Evolutionary conservation across 2,888 invertebrate species (phyloP).

Genomic region (Heliconius erato): DNA sequence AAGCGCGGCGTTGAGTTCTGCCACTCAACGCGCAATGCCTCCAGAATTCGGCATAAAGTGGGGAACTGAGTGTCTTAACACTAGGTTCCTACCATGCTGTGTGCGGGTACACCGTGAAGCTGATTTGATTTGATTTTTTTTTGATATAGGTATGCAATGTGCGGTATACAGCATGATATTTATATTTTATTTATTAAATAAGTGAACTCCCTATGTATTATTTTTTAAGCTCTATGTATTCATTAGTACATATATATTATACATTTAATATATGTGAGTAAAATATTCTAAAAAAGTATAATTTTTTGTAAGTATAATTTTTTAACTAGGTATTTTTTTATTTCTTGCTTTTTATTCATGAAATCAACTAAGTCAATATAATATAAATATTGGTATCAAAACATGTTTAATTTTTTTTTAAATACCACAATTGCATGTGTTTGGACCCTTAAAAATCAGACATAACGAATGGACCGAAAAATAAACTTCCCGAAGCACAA

Average conservation of each 20-base stretch:
- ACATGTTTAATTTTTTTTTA: not conserved
- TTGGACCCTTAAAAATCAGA: slow-evolving; percentile 48
- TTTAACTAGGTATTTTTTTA: too few species aligned
- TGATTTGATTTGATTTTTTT: too few species aligned
- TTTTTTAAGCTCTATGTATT: not conserved
- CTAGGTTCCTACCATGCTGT: too few species aligned
- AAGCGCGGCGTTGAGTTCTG: too few species aligned
- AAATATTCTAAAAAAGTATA: too few species aligned
- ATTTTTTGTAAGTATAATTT: not conserved
- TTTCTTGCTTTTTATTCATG: too few species aligned
- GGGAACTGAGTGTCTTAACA: too few species aligned
- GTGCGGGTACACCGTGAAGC: too few species aligned
- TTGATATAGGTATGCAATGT: too few species aligned
- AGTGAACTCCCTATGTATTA: not conserved
- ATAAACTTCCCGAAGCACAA: slow-evolving; percentile 49
- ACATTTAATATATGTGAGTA: not conserved
- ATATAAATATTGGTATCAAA: not conserved
- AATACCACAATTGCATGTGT: slow-evolving; percentile 10
- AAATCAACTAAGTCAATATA: not conserved
- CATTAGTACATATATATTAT: not conserved
- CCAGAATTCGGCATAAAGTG: too few species aligned
- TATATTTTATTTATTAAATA: too few species aligned
- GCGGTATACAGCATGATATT: not conserved
- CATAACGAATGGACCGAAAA: slow-evolving; percentile 63
- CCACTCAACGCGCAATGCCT: too few species aligned